phyloP scores from a whole-genome alignment of 2,888 invertebrate genomes.

The Trachelus iudaicus region DNA sequence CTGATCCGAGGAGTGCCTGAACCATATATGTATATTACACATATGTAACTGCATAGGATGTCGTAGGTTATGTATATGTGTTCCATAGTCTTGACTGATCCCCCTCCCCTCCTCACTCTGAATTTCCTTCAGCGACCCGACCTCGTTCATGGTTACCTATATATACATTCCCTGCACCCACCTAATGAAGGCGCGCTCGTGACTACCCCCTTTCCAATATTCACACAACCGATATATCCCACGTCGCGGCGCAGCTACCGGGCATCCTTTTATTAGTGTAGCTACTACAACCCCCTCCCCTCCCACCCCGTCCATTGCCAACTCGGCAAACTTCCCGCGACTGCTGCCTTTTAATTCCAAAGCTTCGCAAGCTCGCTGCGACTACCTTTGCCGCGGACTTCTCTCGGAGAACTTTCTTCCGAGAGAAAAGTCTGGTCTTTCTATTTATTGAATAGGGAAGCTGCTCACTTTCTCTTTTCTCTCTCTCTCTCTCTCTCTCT shows the following conservation, averaged over 20 bases:
- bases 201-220: background rate
- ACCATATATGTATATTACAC: background rate
- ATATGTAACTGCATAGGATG: background rate
- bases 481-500: too few species aligned
- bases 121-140: slow-evolving; percentile 22
- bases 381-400: background rate
- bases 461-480: background rate
- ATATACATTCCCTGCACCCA: slow-evolving; percentile 15
- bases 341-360: background rate
- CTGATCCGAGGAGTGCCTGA: slow-evolving; percentile 12
- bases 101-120: slow-evolving; percentile 20
- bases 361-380: background rate
- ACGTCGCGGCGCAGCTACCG: background rate
- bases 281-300: background rate
- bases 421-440: background rate
- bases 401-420: background rate
- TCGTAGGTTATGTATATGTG: background rate
- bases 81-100: background rate
- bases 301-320: background rate
- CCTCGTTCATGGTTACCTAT: slow-evolving; percentile 34
- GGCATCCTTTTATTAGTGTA: background rate
- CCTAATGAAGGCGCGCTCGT: slow-evolving; percentile 17
- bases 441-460: background rate
- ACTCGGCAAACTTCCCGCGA: background rate
- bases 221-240: background rate